phyloP scores from a whole-genome alignment of 2,113 vertebrate species.

The Calyptomena viridis region DNA sequence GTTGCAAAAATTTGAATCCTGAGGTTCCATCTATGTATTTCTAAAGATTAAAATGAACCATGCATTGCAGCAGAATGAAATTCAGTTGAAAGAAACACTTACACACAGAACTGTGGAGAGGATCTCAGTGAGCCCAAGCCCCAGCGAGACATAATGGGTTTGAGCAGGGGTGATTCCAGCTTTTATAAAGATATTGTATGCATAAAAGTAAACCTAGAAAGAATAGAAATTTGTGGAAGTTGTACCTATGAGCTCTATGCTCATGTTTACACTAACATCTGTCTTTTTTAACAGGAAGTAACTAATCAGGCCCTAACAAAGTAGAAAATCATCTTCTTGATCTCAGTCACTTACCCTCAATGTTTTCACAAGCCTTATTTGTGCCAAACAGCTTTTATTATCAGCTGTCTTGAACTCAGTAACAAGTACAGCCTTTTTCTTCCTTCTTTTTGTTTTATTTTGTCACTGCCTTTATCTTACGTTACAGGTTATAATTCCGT shows the following conservation, averaged over 20 bases:
- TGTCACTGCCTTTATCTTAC: not conserved
- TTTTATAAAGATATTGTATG: conserved; percentile 75
- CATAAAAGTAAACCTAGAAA: conserved; percentile 83
- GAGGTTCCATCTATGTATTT: not conserved
- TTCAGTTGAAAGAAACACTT: conserved; percentile 53
- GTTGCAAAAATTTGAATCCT: not conserved
- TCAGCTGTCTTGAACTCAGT: not conserved
- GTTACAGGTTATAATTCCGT: not conserved
- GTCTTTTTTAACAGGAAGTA: not conserved
- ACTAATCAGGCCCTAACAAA: not conserved
- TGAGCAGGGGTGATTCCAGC: conserved; percentile 74
- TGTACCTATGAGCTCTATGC: not conserved
- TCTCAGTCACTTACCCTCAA: not conserved
- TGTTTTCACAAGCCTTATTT: not conserved
- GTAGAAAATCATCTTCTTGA: not conserved
- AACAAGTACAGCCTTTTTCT: not conserved
- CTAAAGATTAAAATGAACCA: not conserved
- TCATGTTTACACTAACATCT: not conserved
- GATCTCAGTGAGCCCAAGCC: conserved; percentile 76
- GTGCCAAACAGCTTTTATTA: not conserved
- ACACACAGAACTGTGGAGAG: conserved; percentile 72
- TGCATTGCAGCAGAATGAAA: not conserved
- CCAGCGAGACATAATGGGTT: conserved; percentile 74
- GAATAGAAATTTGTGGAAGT: not conserved
- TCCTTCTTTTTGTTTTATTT: not conserved